Evolutionary conservation across 2,113 vertebrate genomes (phyloP).

Genomic region (Poecilia latipinna): DNA sequence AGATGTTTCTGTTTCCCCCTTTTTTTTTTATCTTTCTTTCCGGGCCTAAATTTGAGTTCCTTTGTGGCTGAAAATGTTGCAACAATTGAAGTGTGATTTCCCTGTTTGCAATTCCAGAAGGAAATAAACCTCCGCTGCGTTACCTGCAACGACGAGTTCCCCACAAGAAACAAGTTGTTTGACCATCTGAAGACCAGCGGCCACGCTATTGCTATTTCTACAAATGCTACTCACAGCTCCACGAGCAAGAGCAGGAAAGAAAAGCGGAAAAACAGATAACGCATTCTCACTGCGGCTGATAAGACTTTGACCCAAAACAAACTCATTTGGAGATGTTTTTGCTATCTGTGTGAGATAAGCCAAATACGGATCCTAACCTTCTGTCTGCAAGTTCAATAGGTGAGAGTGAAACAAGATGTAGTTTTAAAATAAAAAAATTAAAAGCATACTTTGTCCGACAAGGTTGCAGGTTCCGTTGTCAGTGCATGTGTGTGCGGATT

Average conservation of each 20-base stretch:
- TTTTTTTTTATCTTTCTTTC: neutral
- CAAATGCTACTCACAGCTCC: slow-evolving; percentile 54
- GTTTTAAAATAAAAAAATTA: neutral
- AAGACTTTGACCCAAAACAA: neutral
- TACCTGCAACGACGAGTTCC: slow-evolving; percentile 86
- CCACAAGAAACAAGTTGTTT: slow-evolving; percentile 95
- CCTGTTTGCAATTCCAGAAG: slow-evolving; percentile 67
- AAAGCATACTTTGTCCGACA: neutral
- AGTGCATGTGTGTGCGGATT: neutral
- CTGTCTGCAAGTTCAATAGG: neutral
- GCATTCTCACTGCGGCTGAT: neutral
- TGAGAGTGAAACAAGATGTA: neutral
- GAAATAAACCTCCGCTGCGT: slow-evolving; percentile 83
- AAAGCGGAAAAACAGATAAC: slow-evolving; percentile 87
- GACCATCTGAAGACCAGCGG: slow-evolving; percentile 92
- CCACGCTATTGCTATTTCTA: slow-evolving; percentile 82
- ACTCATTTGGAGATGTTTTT: neutral
- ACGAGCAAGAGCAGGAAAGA: slow-evolving; percentile 85
- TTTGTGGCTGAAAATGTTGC: neutral
- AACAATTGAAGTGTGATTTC: neutral
- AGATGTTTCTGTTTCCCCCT: neutral
- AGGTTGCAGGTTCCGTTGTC: neutral
- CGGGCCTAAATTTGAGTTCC: neutral
- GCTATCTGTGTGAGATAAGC: neutral
- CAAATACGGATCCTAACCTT: neutral